Evolutionary conservation across 2,888 invertebrate species (phyloP), one percentile per base, ranked within the genome.

Genomic region (Lasioglossum leucozonium): DNA sequence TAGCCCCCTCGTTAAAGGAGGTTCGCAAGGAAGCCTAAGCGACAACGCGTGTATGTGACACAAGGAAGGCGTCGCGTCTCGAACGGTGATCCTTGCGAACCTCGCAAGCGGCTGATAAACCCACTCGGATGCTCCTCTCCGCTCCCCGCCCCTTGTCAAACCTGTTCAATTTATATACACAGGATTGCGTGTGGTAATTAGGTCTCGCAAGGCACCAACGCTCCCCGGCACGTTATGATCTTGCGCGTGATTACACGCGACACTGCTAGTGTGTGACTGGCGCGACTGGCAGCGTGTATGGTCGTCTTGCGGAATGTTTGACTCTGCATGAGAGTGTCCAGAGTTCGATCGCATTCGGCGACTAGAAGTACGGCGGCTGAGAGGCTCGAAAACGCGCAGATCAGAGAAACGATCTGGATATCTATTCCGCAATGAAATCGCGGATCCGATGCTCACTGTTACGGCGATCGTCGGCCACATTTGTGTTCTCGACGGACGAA

Each of bases 181-280:
- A 84, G 87, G 88, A 90, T 87, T 90, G 91, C 86, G 91, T 92
- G 91, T 91, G 67, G 90, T 88, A 90, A 92, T 90, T 92, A 93
- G 91, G 90, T 91, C 87, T 87, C 91, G 92, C 91, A 90, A 90
- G 90, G 91, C 93, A 92, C 92, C 88, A 91, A 84, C 77, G 86
- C 90, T 88, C 91, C 91, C 88, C 90, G 84, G 84, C 90, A 90
- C 91, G 90, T 92, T 92, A 91, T 89, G 85, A 92, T 84, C 87
- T 85, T 85, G 80, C 86, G 87, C 74, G 75, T 84, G 77, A 79
- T 75, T 72, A 78, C 72, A 62, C 81, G 81, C 85, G 75, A 76
- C n/a, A n/a, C 58, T 62, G 81, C 55, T 79, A 83, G 86, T 65
- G 84, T 74, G 47, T 73, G 65, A 84, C 72, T 84, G 71, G 77